These are phyloP conservation scores for Origma solitaria DNA, from an alignment of 2,113 vertebrate genomes.

Conservation along the genomic window DNA sequence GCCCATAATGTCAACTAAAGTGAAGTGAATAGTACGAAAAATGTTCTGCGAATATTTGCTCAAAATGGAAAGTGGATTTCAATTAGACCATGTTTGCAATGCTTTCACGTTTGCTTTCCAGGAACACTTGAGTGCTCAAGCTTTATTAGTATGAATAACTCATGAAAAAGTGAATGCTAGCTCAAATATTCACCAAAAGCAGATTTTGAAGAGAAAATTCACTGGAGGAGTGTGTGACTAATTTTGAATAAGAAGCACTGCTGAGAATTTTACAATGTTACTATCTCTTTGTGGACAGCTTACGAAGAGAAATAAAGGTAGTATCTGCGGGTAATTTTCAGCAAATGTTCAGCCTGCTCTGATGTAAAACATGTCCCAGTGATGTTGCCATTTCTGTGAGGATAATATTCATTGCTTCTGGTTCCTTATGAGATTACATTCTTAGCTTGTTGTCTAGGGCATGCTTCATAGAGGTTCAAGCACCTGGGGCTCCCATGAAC, in stretches of 20 bases:
- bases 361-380: background rate
- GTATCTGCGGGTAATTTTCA: background rate
- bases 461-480: background rate
- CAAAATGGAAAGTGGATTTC: constrained; percentile 58
- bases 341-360: background rate
- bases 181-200: constrained; percentile 48
- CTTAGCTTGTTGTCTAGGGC: background rate
- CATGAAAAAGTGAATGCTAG: constrained; percentile 41
- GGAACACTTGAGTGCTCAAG: constrained; percentile 59
- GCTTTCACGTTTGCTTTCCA: constrained; percentile 57
- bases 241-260: constrained; percentile 46
- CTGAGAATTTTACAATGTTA: constrained; percentile 27
- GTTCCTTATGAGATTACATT: background rate
- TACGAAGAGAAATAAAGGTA: constrained; percentile 9
- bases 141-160: constrained; percentile 64
- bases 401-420: background rate
- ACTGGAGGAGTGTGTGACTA: background rate
- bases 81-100: constrained; percentile 58
- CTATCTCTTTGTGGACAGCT: background rate
- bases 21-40: constrained; percentile 31
- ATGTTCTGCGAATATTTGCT: constrained; percentile 32
- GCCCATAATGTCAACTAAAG: constrained; percentile 54
- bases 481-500: background rate
- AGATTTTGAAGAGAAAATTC: constrained; percentile 38
- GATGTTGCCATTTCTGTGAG: background rate